phyloP scores from a whole-genome alignment of 2,113 vertebrate species.

The Morphnarchus princeps region DNA sequence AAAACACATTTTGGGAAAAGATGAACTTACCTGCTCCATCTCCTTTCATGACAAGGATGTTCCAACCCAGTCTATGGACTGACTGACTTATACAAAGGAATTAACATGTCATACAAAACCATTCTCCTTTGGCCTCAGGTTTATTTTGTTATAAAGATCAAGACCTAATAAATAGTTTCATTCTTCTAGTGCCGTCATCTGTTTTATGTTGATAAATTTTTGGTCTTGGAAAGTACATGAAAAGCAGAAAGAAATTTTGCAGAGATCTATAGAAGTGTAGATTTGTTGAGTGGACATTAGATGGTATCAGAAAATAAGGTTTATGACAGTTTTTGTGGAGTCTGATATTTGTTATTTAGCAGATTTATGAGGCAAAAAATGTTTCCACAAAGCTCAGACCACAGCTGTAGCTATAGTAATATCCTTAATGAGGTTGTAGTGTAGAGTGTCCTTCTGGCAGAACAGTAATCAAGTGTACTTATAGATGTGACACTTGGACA shows the following conservation, averaged over 20 bases:
- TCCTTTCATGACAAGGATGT: not conserved
- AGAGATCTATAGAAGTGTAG: not conserved
- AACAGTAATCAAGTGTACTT: slow-evolving; percentile 5
- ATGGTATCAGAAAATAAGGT: slow-evolving; percentile 11
- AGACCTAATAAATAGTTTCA: not conserved
- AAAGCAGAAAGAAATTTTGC: not conserved
- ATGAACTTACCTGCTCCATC: not conserved
- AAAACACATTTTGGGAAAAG: not conserved
- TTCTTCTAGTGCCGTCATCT: not conserved
- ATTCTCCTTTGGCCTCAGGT: not conserved
- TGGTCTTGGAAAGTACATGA: not conserved
- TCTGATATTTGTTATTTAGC: not conserved
- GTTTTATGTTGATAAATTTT: not conserved
- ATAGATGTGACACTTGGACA: not conserved
- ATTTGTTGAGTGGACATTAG: not conserved
- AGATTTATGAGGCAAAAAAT: not conserved
- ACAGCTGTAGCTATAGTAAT: not conserved
- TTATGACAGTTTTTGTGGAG: not conserved
- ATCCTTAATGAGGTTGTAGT: not conserved
- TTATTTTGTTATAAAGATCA: not conserved
- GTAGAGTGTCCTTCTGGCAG: not conserved
- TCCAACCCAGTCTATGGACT: not conserved
- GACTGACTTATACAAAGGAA: not conserved
- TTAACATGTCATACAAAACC: not conserved
- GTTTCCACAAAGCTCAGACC: not conserved